These are phyloP conservation scores for Telmatochromis sp. DNA, from an alignment of 2,113 vertebrate genomes.

Conservation along the genomic window DNA sequence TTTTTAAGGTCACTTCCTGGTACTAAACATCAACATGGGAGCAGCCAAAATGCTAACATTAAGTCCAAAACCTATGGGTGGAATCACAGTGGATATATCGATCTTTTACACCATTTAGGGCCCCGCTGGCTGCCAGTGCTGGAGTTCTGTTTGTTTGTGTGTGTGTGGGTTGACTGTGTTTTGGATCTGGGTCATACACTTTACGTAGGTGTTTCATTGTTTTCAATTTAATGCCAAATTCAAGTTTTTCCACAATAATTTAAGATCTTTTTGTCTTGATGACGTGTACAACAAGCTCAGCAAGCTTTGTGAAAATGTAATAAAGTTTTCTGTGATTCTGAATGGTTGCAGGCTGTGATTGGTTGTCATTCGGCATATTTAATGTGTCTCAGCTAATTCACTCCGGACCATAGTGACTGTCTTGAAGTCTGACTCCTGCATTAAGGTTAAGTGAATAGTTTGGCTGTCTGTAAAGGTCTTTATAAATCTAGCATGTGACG, in stretches of 20 bases:
- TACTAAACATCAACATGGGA: not conserved
- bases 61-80: not conserved
- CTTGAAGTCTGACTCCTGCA: not conserved
- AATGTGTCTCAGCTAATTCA: not conserved
- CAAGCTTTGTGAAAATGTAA: not conserved
- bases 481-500: not conserved
- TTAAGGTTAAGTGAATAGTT: not conserved
- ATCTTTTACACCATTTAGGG: not conserved
- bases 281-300: not conserved
- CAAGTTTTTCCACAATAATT: not conserved
- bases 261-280: not conserved
- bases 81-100: not conserved
- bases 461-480: not conserved
- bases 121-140: not conserved
- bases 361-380: not conserved
- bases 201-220: not conserved
- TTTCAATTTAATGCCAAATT: not conserved
- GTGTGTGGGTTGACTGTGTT: not conserved
- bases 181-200: not conserved
- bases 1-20: not conserved
- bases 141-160: not conserved
- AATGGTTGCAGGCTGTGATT: not conserved
- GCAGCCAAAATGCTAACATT: not conserved
- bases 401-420: not conserved
- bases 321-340: not conserved